Conservation (phyloP, 2,888 invertebrate species). For the Nephrotoma guestfalica region DNA sequence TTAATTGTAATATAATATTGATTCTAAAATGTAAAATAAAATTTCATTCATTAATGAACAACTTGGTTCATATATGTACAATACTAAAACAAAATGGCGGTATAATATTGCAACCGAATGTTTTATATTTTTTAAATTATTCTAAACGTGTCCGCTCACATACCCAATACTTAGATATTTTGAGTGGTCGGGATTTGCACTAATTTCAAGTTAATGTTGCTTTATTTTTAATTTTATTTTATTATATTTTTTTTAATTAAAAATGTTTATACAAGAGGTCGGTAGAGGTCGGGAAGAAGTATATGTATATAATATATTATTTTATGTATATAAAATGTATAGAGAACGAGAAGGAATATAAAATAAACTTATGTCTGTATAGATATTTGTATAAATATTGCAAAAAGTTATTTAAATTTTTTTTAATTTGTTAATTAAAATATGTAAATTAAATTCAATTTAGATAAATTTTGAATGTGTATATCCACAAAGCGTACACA, state of each 20-base stretch:
- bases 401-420: neutral
- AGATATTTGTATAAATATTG: neutral
- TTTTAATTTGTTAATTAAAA: neutral
- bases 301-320: neutral
- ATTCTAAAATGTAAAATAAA: too few relatives aligned
- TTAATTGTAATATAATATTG: neutral
- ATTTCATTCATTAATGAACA: neutral
- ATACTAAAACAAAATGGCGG: neutral
- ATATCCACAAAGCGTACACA: neutral
- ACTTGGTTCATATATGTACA: neutral
- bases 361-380: neutral
- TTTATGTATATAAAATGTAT: neutral
- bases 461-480: neutral
- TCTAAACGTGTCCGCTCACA: neutral
- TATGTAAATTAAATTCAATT: neutral
- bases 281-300: neutral
- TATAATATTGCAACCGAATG: neutral
- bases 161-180: neutral
- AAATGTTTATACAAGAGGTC: neutral
- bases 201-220: neutral
- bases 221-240: neutral
- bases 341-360: neutral
- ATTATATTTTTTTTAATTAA: neutral
- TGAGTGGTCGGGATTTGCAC: neutral
- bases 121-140: neutral